Conservation (phyloP, 2,888 invertebrate genomes). For the Pristionchus exspectatus region DNA sequence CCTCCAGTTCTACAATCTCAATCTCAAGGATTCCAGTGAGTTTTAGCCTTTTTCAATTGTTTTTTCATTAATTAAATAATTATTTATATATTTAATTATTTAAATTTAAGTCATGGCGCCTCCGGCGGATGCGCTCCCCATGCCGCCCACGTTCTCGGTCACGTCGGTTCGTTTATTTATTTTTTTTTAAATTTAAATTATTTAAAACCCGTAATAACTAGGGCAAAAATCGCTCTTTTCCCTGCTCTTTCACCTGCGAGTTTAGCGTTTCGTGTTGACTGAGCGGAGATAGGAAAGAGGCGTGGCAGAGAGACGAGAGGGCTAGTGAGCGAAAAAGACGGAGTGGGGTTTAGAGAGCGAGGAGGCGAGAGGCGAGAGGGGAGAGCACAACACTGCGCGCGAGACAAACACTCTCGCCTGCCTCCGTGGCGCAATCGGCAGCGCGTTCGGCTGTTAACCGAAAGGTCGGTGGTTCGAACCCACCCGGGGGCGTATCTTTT, state of each 20-base stretch:
- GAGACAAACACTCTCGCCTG: constrained; percentile 23
- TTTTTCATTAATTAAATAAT: background rate
- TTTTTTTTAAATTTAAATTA: background rate
- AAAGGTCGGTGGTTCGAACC: constrained; percentile 79
- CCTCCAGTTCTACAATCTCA: constrained; percentile 29
- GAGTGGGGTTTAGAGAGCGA: background rate
- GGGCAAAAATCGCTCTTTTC: background rate
- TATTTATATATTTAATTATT: background rate
- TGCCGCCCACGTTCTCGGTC: constrained; percentile 33
- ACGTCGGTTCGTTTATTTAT: constrained; percentile 6
- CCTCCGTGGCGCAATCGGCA: constrained; percentile 70
- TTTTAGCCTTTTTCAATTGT: background rate
- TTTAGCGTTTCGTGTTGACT: background rate
- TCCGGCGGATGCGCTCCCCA: background rate
- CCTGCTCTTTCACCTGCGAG: background rate
- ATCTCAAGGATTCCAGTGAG: constrained; percentile 1
- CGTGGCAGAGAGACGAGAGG: background rate
- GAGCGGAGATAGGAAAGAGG: background rate
- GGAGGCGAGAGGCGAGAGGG: background rate
- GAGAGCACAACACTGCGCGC: background rate
- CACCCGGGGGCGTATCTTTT: constrained; percentile 83
- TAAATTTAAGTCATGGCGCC: background rate
- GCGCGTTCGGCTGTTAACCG: constrained; percentile 79
- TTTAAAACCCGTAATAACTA: too few species aligned
- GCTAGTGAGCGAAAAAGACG: background rate